Conservation (phyloP, 1,140 invertebrate species). For the Monochamus saltuarius region DNA sequence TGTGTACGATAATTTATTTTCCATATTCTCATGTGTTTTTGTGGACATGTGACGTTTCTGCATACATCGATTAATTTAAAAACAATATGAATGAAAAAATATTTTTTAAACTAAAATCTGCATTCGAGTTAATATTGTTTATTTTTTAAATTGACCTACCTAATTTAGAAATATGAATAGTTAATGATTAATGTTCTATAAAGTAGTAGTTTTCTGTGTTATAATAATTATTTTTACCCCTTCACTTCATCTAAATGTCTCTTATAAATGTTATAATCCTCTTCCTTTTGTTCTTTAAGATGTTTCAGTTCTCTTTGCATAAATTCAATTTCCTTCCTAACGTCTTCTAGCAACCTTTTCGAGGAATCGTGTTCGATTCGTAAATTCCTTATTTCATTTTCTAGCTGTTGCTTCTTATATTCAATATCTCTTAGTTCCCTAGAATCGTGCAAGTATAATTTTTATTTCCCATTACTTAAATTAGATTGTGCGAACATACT, state of each 20-base stretch:
- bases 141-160: too few species aligned
- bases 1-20: too few species aligned
- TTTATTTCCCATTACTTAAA: not conserved
- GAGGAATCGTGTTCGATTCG: slow-evolving; percentile 9
- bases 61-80: too few species aligned
- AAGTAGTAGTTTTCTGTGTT: too few species aligned
- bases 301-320: slow-evolving; percentile 23
- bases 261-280: slow-evolving; percentile 28
- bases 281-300: slow-evolving; percentile 26
- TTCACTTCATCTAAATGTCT: slow-evolving; percentile 24
- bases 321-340: slow-evolving; percentile 6
- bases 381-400: slow-evolving; percentile 19
- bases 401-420: slow-evolving; percentile 8
- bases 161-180: too few species aligned
- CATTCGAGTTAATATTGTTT: too few species aligned
- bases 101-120: too few species aligned
- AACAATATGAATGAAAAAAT: too few species aligned
- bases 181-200: too few species aligned
- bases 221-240: slow-evolving; percentile 4
- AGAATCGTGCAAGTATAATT: not conserved
- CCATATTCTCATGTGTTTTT: too few species aligned
- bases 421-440: not conserved
- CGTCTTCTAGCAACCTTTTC: not conserved
- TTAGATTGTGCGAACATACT: not conserved
- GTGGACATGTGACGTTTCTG: too few species aligned